Base-by-base conservation (phyloP, 2,113 vertebrate genomes). In the Synodontis membranacea region DNA sequence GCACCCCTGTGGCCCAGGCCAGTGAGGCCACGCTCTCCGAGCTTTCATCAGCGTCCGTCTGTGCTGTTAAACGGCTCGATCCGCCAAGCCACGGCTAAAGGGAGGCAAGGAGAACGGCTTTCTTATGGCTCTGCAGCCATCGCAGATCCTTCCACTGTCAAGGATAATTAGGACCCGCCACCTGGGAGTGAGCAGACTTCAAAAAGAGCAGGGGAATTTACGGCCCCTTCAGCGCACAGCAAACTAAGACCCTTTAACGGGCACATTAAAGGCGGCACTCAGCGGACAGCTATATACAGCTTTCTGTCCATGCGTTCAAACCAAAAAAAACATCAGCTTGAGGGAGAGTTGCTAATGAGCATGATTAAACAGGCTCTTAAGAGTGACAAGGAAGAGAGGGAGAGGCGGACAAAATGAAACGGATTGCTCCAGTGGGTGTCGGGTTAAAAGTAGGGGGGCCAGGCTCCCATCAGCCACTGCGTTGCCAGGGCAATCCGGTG, bases 401-500 rank as follows among this genome's bases (percentile, higher is more conserved):
- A 70, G 58, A 85, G 28, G 50, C 14, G 34, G 84, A 82, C 48
- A 75, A 46, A 76, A 70, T 52, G 74, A 82, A 85, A 80, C 42
- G 80, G 66, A 75, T 85, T 60, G 84, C 74, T 87, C 72, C 54
- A 48, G 74, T 66, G 54, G 8, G 46, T 86, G 52, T 50, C 66
- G 15, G 85, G 86, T 78, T 80, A 89, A 91, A 89, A 84, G 87
- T 56, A 82, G 86, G 90, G 91, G 91, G 89, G 92, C 90, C 88
- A 91, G 88, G 31, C 81, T 52, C 46, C 48, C 50, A 78, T 80
- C 66, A 66, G 83, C 58, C 66, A 72, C 82, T 81, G 17, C 87
- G 91, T 92, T 94, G 93, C 93, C 90, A 92, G 89, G 93, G 93
- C 83, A 91, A 93, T 92, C 50, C 82, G 89, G 89, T 86, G 92